Conservation (phyloP, 2,797 vertebrate species). For the Sebastes nivosus region DNA sequence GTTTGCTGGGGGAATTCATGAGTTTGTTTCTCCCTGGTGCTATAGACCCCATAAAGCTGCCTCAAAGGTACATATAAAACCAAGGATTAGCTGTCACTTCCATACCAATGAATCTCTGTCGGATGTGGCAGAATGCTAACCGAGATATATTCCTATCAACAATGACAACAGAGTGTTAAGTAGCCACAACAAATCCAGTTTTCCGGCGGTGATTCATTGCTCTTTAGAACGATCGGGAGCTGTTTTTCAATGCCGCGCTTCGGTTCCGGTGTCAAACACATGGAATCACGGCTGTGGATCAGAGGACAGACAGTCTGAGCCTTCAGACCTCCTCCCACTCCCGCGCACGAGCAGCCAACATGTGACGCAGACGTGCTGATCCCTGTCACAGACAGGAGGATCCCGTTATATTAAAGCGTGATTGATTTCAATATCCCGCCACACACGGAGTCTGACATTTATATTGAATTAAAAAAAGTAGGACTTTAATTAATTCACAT, state of each 20-base stretch:
- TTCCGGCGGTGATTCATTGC: slow-evolving; percentile 36
- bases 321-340: slow-evolving; percentile 32
- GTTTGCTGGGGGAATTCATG: background rate
- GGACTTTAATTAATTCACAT: slow-evolving; percentile 75
- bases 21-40: slow-evolving; percentile 12
- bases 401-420: slow-evolving; percentile 66
- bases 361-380: slow-evolving; percentile 38
- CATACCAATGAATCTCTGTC: slow-evolving; percentile 7
- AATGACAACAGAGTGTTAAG: slow-evolving; percentile 38
- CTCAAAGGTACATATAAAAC: slow-evolving; percentile 41
- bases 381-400: slow-evolving; percentile 37
- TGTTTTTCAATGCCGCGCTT: slow-evolving; percentile 37
- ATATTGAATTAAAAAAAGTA: slow-evolving; percentile 61
- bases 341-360: slow-evolving; percentile 26
- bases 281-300: slow-evolving; percentile 36
- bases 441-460: slow-evolving; percentile 71
- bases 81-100: slow-evolving; percentile 35
- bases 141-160: slow-evolving; percentile 35
- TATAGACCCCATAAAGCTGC: slow-evolving; percentile 22
- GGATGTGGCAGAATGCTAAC: slow-evolving; percentile 24
- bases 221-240: slow-evolving; percentile 29
- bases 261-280: slow-evolving; percentile 41
- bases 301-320: slow-evolving; percentile 46
- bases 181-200: slow-evolving; percentile 60
- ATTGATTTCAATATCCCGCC: slow-evolving; percentile 78